These are phyloP conservation scores for Leucozona laternaria DNA, from an alignment of 2,888 invertebrate species.

Conservation along the genomic window DNA sequence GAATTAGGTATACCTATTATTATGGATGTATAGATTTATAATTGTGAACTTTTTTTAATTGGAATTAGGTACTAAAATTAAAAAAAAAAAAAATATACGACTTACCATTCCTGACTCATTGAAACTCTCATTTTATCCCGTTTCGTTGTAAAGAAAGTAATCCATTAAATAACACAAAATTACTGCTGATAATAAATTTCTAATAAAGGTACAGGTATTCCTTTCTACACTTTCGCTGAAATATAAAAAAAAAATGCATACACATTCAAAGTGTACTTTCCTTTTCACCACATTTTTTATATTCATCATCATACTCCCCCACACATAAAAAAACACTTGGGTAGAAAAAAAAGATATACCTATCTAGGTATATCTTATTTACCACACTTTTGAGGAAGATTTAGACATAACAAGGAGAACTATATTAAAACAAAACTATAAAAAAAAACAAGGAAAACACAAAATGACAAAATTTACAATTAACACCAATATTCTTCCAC, in stretches of 20 bases:
- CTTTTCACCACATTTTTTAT: constrained; percentile 68
- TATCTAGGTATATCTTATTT: not conserved
- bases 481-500: not conserved
- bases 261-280: constrained; percentile 54
- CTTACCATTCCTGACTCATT: constrained; percentile 65
- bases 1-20: no score
- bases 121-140: constrained; percentile 45
- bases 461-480: not conserved
- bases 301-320: constrained; percentile 41
- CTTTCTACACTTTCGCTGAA: constrained; percentile 36
- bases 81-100: not conserved
- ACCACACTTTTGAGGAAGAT: constrained; percentile 39
- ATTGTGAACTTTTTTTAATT: no score
- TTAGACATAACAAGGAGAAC: not conserved
- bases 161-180: constrained; percentile 28
- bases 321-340: constrained; percentile 34
- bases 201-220: constrained; percentile 24
- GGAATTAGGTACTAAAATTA: no score
- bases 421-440: not conserved
- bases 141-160: constrained; percentile 47
- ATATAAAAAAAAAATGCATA: constrained; percentile 50
- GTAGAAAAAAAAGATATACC: constrained; percentile 1
- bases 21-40: no score
- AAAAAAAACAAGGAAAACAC: not conserved
- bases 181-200: constrained; percentile 2